phyloP scores from a whole-genome alignment of 2,888 invertebrate genomes.

The Amiota communis region DNA sequence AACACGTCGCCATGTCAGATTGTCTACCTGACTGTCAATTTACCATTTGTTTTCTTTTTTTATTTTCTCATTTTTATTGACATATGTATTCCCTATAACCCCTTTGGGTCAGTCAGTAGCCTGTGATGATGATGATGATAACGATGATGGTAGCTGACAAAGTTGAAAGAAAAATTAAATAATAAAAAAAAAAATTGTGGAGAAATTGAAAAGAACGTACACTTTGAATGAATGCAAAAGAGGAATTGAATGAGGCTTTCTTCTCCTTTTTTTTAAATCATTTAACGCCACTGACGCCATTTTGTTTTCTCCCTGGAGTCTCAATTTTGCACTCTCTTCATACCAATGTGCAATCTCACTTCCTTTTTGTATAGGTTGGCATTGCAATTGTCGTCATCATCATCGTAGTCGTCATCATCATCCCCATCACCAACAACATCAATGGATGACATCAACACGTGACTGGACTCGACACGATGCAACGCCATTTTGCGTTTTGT shows the following conservation, averaged over 20 bases:
- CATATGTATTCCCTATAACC: background rate
- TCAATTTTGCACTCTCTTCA: background rate
- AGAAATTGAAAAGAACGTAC: slow-evolving; percentile 26
- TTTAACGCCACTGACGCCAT: slow-evolving; percentile 19
- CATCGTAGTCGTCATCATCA: background rate
- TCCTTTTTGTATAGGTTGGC: background rate
- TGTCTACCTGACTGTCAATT: background rate
- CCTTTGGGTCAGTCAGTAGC: slow-evolving; percentile 7
- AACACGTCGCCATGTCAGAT: background rate
- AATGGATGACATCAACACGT: slow-evolving; percentile 26
- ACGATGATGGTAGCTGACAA: background rate
- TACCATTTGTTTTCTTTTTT: background rate
- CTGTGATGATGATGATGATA: background rate
- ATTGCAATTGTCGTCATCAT: background rate
- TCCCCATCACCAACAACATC: background rate
- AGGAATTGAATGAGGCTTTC: slow-evolving; percentile 16
- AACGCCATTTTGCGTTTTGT: slow-evolving; percentile 19
- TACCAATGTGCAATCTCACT: slow-evolving; percentile 5
- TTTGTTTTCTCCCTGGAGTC: background rate
- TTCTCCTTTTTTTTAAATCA: slow-evolving; percentile 2
- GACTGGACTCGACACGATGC: background rate
- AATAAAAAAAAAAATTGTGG: background rate
- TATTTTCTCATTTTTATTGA: background rate
- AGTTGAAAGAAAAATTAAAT: background rate
- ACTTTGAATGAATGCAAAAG: slow-evolving; percentile 6